Evolutionary conservation across 2,888 invertebrate genomes (phyloP), one percentile per base, ranked within the genome.

Genomic region (Tetanocera ferruginea): DNA sequence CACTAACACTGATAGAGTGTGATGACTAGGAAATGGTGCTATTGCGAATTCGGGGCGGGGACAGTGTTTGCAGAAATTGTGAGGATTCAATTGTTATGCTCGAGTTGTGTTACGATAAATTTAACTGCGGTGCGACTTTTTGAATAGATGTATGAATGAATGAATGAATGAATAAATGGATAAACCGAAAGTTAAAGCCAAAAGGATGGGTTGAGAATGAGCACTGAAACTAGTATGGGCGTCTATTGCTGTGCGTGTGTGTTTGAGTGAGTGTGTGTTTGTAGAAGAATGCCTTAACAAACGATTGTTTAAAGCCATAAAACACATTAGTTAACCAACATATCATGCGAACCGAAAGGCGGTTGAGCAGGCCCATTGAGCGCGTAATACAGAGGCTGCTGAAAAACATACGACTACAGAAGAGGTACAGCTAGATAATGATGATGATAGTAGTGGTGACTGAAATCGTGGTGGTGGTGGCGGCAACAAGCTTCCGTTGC

Each of bases 101-200:
- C 66, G 55, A 75, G 52, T 67, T 75, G 75, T 55, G 67, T 37
- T 67, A 60, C 75, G 66, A 75, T 28, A 55, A 75, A 75, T 67
- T 75, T 75, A 75, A 67, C 67, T 75, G 75, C 75, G 66, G 66
- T 75, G 74, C 52, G 66, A 67, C 52, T 75, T 75, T 67, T 55
- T 37, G 55, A 57, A 75, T 37, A 17, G 43, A 75, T 34, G 64
- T 23, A 66, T 31, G 66, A 66, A 74, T 52, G 66, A 49, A 25
- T 66, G 55, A 66, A 55, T 14, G 67, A 37, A 75, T 52, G 62
- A 62, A 43, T 62, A 49, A 70, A 70, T 31, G 55, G 52, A 55
- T 55, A 28, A 52, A 70, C 55, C 31, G 64, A n/a, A n/a, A n/a
- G 64, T 9, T 64, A 8, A 17, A 34, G 64, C 28, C n/a, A 31